Base-by-base conservation (phyloP, 2,888 invertebrate genomes). In the Amphiduros pacificus region DNA sequence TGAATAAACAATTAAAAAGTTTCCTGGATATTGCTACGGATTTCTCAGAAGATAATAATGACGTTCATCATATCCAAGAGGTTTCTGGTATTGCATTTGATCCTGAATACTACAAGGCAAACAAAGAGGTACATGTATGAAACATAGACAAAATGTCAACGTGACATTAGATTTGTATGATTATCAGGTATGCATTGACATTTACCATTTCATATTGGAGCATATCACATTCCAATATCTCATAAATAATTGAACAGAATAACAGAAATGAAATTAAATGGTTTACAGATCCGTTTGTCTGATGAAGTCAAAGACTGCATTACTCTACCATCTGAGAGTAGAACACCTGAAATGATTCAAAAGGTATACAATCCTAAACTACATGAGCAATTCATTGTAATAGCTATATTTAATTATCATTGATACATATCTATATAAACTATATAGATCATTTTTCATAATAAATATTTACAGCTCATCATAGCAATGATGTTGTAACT, bases 1-100 rank as follows among this genome's bases (percentile, higher is more conserved):
- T 74, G 40, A 73, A 75, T 53, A 64, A 70, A 52, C 70, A 75
- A 56, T 60, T 77, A 24, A 74, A 74, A 60, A 74, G 74, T 2
- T 77, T 77, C 62, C 70, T 73, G 20, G 77, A 77, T 58, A 71
- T 77, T 20, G 76, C 77, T 1, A 70, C 69, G 11, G 77, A 77
- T 22, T 67, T 73, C n/a, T 66, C 66, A 22, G 68, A 71, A 26
- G 22, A 11, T 17, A 40, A 14, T 20, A 40, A 28, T 26, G 50
- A 62, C 24, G 29, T 22, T 11, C 20, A 17, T 6, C 44, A n/a
- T 22, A 44, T 44, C n/a, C 5, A 44, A 22, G 44, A 44, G 22
- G 44, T 22, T 44, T 44, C 44, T 5, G 44, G 44, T 6, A n/a
- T 44, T n/a, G 9, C 5, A 6, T 44, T 44, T 44, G 44, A 44